Evolutionary conservation across 2,797 vertebrate genomes (phyloP).

Genomic region (Macroramphosus scolopax): DNA sequence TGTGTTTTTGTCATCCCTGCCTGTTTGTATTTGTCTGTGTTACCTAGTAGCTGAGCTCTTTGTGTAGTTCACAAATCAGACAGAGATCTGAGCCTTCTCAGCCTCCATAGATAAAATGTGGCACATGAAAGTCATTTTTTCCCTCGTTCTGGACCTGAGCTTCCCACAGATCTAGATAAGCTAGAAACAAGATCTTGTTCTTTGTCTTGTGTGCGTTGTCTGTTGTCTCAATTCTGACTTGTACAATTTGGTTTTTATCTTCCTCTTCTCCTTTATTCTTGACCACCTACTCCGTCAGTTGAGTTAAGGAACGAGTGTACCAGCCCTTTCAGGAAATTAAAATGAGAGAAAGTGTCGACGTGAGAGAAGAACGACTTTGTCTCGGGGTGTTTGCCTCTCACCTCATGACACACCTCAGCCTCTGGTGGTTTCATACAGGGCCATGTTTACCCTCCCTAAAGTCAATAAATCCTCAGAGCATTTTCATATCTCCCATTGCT

Average conservation of each 20-base stretch:
- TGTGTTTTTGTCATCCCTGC: slow-evolving; percentile 72
- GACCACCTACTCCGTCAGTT: slow-evolving; percentile 17
- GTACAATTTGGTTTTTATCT: slow-evolving; percentile 15
- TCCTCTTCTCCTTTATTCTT: neutral
- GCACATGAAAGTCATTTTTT: slow-evolving; percentile 15
- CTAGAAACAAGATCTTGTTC: slow-evolving; percentile 14
- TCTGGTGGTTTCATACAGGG: no score
- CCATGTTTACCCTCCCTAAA: slow-evolving; percentile 39
- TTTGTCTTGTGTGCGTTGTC: slow-evolving; percentile 11
- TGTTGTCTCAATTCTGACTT: slow-evolving; percentile 10
- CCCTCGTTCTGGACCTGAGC: slow-evolving; percentile 14
- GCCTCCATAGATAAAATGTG: slow-evolving; percentile 13
- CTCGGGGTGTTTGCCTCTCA: slow-evolving; percentile 6
- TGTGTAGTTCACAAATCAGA: slow-evolving; percentile 23
- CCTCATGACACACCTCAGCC: slow-evolving; percentile 44
- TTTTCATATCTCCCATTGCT: neutral
- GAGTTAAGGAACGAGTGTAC: no score
- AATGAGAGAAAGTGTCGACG: slow-evolving; percentile 31
- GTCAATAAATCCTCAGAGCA: slow-evolving; percentile 17
- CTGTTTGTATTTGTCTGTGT: slow-evolving; percentile 25
- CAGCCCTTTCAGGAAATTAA: slow-evolving; percentile 46
- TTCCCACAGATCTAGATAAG: slow-evolving; percentile 20
- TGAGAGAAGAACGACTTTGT: slow-evolving; percentile 56
- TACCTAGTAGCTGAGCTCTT: slow-evolving; percentile 22
- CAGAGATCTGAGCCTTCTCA: slow-evolving; percentile 9